These are phyloP conservation scores for Orientallactaga sibirica DNA, from an alignment of 2,797 vertebrate species.

Conservation along the genomic window DNA sequence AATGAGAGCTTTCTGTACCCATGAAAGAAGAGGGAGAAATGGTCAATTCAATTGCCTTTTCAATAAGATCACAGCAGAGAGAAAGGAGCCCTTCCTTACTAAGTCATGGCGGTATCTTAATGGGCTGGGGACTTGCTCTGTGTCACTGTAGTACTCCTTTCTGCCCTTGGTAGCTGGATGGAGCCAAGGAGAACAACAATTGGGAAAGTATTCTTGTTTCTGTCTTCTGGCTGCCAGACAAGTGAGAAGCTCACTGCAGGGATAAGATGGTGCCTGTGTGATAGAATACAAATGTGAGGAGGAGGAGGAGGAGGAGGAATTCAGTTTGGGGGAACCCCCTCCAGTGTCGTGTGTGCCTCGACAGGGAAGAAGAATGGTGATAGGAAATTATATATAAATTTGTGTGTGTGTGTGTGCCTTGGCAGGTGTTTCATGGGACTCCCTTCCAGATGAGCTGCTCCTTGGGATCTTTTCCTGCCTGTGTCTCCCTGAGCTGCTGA, in stretches of 20 bases:
- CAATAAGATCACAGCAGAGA: not conserved
- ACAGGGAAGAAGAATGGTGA: not conserved
- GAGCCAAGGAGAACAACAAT: not conserved
- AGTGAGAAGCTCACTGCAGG: not conserved
- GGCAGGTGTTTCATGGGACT: constrained; percentile 92
- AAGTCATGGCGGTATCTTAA: not conserved
- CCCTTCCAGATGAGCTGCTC: constrained; percentile 95
- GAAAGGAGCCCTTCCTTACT: not conserved
- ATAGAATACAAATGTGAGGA: not conserved
- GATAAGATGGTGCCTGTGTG: not conserved
- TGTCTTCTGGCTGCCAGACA: constrained; percentile 10
- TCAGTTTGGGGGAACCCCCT: not conserved
- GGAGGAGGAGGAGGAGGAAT: not conserved
- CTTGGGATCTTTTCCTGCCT: constrained; percentile 92
- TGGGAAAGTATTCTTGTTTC: not conserved
- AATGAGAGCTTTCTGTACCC: not conserved
- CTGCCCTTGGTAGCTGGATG: too few relatives aligned
- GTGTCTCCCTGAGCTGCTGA: constrained; percentile 92
- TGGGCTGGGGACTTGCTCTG: not conserved
- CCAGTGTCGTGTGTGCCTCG: not conserved
- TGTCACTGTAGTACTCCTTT: too few relatives aligned
- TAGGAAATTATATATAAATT: not conserved
- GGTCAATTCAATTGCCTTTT: not conserved
- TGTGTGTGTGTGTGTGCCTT: not conserved
- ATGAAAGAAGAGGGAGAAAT: not conserved